Evolutionary conservation across 2,113 vertebrate species (phyloP), one percentile per base, ranked within the genome.

Genomic region (Silurus glanis): DNA sequence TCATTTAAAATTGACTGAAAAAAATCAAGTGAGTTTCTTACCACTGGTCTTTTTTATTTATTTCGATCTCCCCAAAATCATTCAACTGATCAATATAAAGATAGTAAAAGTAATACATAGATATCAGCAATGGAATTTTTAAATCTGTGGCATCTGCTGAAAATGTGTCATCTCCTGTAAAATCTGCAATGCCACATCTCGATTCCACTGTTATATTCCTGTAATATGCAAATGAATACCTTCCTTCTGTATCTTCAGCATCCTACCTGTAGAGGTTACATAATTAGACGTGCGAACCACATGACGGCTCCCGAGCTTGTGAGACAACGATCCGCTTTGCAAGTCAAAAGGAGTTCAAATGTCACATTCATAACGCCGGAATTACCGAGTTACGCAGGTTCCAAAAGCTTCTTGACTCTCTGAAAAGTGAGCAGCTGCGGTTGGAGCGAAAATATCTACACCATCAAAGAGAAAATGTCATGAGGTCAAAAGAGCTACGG

Each of bases 401-500:
- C 25, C 49, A 76, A 78, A 8, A 55, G 79, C 79, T 59, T 62
- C 37, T 19, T 6, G 61, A 37, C 16, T 59, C 37, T 61, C 9
- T 37, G 13, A 7, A 45, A 37, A 62, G 9, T 62, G 37, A 13
- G 56, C 10, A 7, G 79, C 37, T 62, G 79, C 3, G 47, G 58
- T 78, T 28, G 47, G 37, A 61, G 17, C 23, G 58, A 17, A 62
- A 61, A 16, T 59, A 25, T 78, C 72, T 62, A 51, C 58, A 62
- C 7, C 62, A 51, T 80, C n/a, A n/a, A 69, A 67, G 74, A 79
- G 53, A 21, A 78, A 67, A 79, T 85, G 74, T 79, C 74, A 85
- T n/a, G 55, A 80, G 79, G 59, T 81, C 37, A 49, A 23, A 81
- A 49, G 17, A 7, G 37, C 58, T 14, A 10, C 14, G 56, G 55